phyloP scores from a whole-genome alignment of 2,797 vertebrate genomes.

The Etheostoma perlongum region DNA sequence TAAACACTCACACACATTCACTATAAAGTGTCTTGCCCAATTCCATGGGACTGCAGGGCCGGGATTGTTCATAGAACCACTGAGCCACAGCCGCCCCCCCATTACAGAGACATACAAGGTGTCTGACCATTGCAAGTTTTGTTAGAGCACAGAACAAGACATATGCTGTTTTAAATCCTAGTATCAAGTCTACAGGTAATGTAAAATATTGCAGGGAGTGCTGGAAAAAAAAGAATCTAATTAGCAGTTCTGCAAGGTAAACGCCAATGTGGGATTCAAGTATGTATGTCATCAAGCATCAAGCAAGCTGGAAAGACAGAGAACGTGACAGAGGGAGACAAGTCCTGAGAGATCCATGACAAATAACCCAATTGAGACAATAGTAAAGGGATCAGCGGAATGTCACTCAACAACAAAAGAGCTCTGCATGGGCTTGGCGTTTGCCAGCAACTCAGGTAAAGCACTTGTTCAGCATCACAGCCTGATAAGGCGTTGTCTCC shows the following conservation, averaged over 20 bases:
- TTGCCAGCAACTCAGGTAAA: slow-evolving; percentile 44
- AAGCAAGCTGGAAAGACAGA: slow-evolving; percentile 22
- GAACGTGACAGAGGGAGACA: slow-evolving; percentile 31
- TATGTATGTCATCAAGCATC: slow-evolving; percentile 43
- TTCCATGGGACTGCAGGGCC: too few species aligned
- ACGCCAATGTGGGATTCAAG: slow-evolving; percentile 27
- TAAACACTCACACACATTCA: too few species aligned
- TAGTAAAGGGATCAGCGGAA: slow-evolving; percentile 49
- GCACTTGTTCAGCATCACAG: slow-evolving; percentile 23
- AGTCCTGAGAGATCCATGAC: slow-evolving; percentile 48
- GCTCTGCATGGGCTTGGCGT: slow-evolving; percentile 26
- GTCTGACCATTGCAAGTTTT: slow-evolving; percentile 34
- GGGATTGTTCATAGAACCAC: too few species aligned
- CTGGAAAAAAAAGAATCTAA: slow-evolving; percentile 41
- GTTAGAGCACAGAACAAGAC: slow-evolving; percentile 19
- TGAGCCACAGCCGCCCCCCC: too few species aligned
- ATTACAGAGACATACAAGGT: slow-evolving; percentile 13
- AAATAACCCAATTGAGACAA: slow-evolving; percentile 58
- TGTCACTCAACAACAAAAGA: slow-evolving; percentile 33
- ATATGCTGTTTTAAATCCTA: slow-evolving; percentile 27
- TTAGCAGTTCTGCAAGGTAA: slow-evolving; percentile 48
- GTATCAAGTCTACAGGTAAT: slow-evolving; percentile 16
- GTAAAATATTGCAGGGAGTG: slow-evolving; percentile 13
- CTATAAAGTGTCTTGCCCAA: too few species aligned
- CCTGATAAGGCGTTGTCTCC: slow-evolving; percentile 17